A percentile compares a stretch with the other conserved stretches of the same genome.
phyloP scores from a whole-genome alignment of 2,797 vertebrate genomes.

The Epinephelus awoara region DNA sequence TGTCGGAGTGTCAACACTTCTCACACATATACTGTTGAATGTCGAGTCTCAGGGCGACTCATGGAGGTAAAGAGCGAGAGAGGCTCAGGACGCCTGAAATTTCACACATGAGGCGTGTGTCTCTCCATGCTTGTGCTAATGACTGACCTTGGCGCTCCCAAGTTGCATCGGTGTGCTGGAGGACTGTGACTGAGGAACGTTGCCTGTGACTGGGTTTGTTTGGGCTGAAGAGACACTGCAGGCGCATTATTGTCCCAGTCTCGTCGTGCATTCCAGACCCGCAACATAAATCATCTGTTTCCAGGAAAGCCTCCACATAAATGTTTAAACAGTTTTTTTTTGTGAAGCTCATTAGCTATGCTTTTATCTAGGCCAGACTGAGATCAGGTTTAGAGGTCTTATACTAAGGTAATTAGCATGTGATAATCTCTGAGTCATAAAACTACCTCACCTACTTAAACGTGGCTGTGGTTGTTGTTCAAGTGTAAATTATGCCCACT shows the following conservation, averaged over 20 bases:
- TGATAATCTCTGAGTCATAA: constrained; percentile 43
- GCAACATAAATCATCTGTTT: constrained; percentile 34
- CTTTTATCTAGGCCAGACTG: constrained; percentile 60
- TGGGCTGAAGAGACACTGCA: constrained; percentile 40
- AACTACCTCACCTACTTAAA: constrained; percentile 19
- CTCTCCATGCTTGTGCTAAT: constrained; percentile 65
- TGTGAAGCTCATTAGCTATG: constrained; percentile 45
- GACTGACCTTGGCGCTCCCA: constrained; percentile 49
- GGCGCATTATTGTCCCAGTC: constrained; percentile 36
- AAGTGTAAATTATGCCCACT: background rate
- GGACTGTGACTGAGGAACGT: constrained; percentile 58
- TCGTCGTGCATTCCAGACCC: constrained; percentile 36
- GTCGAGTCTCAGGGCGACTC: constrained; percentile 59
- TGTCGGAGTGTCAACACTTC: constrained; percentile 48
- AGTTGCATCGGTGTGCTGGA: constrained; percentile 24
- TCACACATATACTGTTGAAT: constrained; percentile 72
- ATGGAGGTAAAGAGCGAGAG: constrained; percentile 13
- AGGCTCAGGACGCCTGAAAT: constrained; percentile 62
- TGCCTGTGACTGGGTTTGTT: constrained; percentile 53
- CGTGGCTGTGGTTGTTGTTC: constrained; percentile 14
- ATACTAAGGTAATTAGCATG: constrained; percentile 47
- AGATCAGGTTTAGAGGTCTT: constrained; percentile 54
- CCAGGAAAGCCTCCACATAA: constrained; percentile 43
- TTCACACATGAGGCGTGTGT: constrained; percentile 51
- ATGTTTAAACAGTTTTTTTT: constrained; percentile 57